These are phyloP conservation scores for Leuciscus waleckii DNA, from an alignment of 2,797 vertebrate species.

Conservation along the genomic window DNA sequence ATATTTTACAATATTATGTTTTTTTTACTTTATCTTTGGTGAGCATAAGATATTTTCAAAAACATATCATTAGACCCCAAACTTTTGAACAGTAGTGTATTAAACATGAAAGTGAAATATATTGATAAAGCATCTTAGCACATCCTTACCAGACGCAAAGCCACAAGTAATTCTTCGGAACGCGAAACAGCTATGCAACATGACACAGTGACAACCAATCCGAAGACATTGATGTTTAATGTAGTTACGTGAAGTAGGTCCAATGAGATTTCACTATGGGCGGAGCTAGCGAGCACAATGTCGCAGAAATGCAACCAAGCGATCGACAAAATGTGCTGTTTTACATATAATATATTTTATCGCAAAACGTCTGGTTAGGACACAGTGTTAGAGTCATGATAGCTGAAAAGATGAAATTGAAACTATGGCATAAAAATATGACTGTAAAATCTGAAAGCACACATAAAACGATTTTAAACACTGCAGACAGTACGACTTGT, in stretches of 20 bases:
- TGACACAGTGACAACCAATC: neutral
- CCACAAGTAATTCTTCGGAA: neutral
- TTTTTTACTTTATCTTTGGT: neutral
- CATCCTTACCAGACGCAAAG: neutral
- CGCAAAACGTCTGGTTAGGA: neutral
- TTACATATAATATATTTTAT: neutral
- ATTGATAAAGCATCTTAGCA: neutral
- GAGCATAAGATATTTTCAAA: neutral
- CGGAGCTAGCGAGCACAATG: neutral
- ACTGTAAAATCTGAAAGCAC: neutral
- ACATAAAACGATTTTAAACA: constrained; percentile 8
- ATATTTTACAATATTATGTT: neutral
- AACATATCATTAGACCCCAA: neutral
- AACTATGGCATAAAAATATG: neutral
- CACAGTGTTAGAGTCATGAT: neutral
- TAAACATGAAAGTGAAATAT: constrained; percentile 17
- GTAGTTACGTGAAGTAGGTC: neutral
- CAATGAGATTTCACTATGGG: neutral
- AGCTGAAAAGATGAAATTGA: constrained; percentile 5
- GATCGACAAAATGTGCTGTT: neutral
- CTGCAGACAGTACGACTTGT: constrained; percentile 11
- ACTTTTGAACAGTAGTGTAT: constrained; percentile 8
- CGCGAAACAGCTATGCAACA: neutral
- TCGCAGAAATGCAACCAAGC: neutral
- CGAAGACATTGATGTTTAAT: neutral